Base-by-base conservation (phyloP, 2,113 vertebrate species). In the Myxocyprinus asiaticus region DNA sequence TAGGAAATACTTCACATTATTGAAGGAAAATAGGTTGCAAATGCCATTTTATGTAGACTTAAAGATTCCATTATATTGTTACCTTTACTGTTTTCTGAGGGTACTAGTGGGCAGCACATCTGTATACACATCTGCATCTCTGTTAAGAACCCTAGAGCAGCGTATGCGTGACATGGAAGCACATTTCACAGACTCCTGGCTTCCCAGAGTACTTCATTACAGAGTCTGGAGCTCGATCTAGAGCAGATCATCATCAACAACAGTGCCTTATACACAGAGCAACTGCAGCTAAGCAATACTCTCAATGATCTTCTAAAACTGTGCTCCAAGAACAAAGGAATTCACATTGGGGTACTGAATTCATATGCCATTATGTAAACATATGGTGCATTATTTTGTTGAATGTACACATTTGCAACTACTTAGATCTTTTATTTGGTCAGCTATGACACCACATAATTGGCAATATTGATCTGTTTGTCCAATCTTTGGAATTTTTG, bases 161-260 rank as follows among this genome's bases (percentile, higher is more conserved):
- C 94, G 91, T 87, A 90, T 95, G 85, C 86, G 91, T 83, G 94
- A 94, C 85, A 94, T 95, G 93, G 94, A 96, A 81, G 89, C 88
- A 76, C 92, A 89, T 15, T 95, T 12, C 94, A 93, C 87, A 84
- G 82, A 67, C 82, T 95, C 79, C 90, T 95, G 53, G 87, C 87
- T 44, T 87, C 91, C 5, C 94, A 95, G 82, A 94, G 84, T n/a
- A 85, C 89, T 44, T 87, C 95, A 77, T 95, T 95, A 67, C 91
- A 94, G 65, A 93, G 93, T 53, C 77, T 96, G 42, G 93, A 95
- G 83, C 93, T 88, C 33, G 94, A 94, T 7, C 76, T 96, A 81
- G 93, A 74, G 72, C 93, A 90, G 68, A 94, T 93, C 79, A 93
- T 91, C 6, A 92, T 22, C 65, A 94, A 95, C 75, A 95, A 94